Evolutionary conservation across 2,888 invertebrate genomes (phyloP), one percentile per base, ranked within the genome.

Genomic region (Lasioglossum figueresi): DNA sequence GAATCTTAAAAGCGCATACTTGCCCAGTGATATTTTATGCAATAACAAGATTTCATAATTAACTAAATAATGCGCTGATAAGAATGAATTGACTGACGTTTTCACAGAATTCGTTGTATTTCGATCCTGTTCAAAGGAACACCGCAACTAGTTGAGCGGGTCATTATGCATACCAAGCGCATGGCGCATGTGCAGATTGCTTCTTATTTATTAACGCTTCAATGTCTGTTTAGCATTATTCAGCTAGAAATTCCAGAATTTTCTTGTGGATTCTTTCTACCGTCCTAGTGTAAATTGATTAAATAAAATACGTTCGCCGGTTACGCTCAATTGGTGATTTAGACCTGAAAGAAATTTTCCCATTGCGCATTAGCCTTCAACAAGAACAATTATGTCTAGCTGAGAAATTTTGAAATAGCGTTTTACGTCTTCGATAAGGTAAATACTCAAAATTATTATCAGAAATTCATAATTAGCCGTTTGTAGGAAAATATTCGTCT

Each of bases 41-140:
- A 66, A 68, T 72, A 83, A 80, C 68, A 73, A 88, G 83, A 80
- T 82, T 83, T 84, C 84, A 88, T 83, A 89, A 88, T 89, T 88
- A 89, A 86, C 79, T 40, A 79, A 84, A 78, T 80, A 86, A 72
- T 63, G 14, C 75, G 71, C 23, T 80, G 82, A 86, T 83, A 66
- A 79, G 74, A 82, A 87, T 81, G 78, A 82, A 84, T 83, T 83
- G 81, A 81, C 77, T 66, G 59, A 72, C 79, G 79, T 63, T 82
- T 43, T 77, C 76, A 23, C 48, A 37, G 76, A 82, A 45, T 56
- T 87, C 85, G 78, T 83, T 81, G 86, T 83, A 79, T 56, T 59
- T 16, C 45, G 80, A 80, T 83, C 72, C 80, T 34, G 78, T 74
- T 86, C 82, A 79, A 86, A 86, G 78, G 82, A 84, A 70, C 52